Base-by-base conservation (phyloP, 1,140 invertebrate species). In the Pseudomyrmex pallidus region DNA sequence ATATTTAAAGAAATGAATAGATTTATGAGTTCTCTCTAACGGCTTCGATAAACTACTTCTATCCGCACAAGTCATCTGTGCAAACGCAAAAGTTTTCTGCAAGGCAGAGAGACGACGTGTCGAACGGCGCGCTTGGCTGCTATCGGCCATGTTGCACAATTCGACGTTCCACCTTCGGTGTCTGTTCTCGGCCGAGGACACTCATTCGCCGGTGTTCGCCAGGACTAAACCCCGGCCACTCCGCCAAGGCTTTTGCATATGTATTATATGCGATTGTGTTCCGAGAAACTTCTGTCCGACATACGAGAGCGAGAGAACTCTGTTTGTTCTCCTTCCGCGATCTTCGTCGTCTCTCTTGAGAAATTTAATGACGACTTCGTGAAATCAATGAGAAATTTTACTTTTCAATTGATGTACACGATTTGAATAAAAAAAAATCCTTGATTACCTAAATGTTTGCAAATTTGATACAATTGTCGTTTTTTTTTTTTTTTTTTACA, bases 231-330 rank as follows among this genome's bases (percentile, higher is more conserved):
- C 90, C 67, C 87, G 88, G 91, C 25, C 25, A 82, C 74, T 88
- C 57, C 76, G 70, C 73, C 87, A 68, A 86, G 88, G 87, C 91
- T 93, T 90, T 91, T 93, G 92, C 93, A 93, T 93, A 93, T 93
- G 92, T 93, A 93, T 93, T 93, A 93, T 92, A 92, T 92, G 92
- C 93, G 93, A 93, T 93, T 93, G 92, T 93, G 91, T 93, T 93
- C 93, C 90, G 83, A 93, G 93, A 93, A 93, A 92, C 92, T 93
- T 93, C 90, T 92, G 92, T 89, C 90, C 92, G 91, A 92, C 93
- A 93, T 92, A 91, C 88, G 7, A 7, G 84, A 90, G 85, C 89
- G 85, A 85, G 90, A 91, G 91, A 88, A 90, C 91, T 92, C 91
- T 91, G 90, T 92, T 83, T 83, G 70, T 63, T 74, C 85, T 91